These are phyloP conservation scores for Anguilla rostrata DNA, from an alignment of 2,113 vertebrate genomes.

Conservation along the genomic window DNA sequence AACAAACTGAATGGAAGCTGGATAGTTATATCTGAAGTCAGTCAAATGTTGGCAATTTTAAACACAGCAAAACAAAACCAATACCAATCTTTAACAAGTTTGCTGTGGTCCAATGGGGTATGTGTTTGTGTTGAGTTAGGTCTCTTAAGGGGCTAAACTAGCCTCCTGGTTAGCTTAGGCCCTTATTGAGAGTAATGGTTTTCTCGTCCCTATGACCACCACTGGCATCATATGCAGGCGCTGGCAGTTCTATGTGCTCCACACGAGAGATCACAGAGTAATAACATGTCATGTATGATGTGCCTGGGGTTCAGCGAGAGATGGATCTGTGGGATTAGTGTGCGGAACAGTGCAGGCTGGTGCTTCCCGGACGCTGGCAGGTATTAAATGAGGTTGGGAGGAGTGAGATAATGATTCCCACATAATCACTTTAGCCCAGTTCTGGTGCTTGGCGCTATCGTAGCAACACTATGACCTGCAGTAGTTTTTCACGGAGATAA, in stretches of 20 bases:
- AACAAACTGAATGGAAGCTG: not conserved
- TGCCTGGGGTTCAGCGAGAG: not conserved
- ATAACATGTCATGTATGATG: not conserved
- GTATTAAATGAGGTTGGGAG: constrained; percentile 67
- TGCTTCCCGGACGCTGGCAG: constrained; percentile 60
- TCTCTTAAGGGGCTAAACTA: not conserved
- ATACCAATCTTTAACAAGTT: not conserved
- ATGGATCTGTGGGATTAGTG: constrained; percentile 7
- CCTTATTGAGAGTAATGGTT: not conserved
- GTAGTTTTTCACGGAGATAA: constrained; percentile 81
- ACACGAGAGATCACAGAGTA: constrained; percentile 6
- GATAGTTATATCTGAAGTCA: not conserved
- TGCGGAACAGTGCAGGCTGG: not conserved
- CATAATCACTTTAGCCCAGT: constrained; percentile 70
- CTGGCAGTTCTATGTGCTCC: not conserved
- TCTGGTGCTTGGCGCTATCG: constrained; percentile 69
- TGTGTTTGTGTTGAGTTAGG: not conserved
- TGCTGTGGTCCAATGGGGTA: not conserved
- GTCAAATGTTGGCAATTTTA: not conserved
- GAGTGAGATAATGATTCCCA: constrained; percentile 68
- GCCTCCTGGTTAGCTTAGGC: too few relatives aligned
- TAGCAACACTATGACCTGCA: constrained; percentile 68
- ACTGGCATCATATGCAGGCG: not conserved
- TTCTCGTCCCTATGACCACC: not conserved
- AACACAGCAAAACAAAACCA: not conserved